Percentiles rank a stretch among this genome's conserved stretches.
Conservation (phyloP, 2,113 vertebrate genomes). For the Globicephala melas region DNA sequence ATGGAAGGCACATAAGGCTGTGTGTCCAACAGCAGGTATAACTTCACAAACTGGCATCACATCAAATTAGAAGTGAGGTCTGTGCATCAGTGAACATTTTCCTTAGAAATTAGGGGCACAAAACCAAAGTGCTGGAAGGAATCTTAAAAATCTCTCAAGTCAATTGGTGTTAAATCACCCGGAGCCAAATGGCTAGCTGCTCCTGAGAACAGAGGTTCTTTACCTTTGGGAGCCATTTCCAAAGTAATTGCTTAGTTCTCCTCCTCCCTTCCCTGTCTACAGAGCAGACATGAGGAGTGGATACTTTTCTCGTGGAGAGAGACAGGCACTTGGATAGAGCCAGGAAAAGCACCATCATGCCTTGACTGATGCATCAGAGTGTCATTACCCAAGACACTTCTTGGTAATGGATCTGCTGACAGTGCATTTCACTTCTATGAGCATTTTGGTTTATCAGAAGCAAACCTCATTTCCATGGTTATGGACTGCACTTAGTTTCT, state of each 20-base stretch:
- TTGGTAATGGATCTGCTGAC: background rate
- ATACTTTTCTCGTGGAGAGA: background rate
- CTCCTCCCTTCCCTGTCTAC: background rate
- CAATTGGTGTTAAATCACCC: background rate
- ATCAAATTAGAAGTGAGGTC: background rate
- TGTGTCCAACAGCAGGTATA: background rate
- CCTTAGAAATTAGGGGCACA: background rate
- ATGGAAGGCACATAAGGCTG: background rate
- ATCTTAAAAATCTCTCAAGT: constrained; percentile 3
- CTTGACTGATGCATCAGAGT: background rate
- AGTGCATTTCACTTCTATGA: background rate
- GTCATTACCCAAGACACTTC: background rate
- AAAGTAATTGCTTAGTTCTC: background rate
- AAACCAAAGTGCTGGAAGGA: background rate
- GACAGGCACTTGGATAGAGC: background rate
- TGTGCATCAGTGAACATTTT: background rate
- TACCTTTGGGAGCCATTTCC: background rate
- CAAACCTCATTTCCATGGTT: background rate
- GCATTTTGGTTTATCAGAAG: background rate
- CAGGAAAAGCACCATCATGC: background rate
- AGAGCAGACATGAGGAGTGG: background rate
- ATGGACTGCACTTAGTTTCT: background rate
- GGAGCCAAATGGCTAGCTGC: background rate
- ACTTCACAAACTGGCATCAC: background rate
- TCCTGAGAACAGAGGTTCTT: background rate